Evolutionary conservation across 2,113 vertebrate species (phyloP), one percentile per base, ranked within the genome.

Genomic region (Megaleporinus macrocephalus): DNA sequence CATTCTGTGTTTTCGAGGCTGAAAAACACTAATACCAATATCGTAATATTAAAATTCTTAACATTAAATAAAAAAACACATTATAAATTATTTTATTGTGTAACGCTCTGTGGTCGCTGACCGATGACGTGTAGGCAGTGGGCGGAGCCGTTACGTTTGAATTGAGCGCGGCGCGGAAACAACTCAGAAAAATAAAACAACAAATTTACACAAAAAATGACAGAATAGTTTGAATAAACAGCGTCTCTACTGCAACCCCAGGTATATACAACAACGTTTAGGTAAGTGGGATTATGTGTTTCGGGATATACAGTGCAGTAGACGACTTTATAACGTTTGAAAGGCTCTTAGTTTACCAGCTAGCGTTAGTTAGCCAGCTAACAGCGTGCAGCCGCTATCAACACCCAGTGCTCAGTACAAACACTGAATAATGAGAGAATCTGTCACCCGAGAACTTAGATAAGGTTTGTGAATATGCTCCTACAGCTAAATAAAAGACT

Each of bases 131-230:
- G 2, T 26, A 0, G 13, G 57, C 22, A 13, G 26, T 16, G 24
- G 85, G 76, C 47, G 81, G 81, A 27, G 75, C 49, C 10, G 36
- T 59, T 69, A 85, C 76, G 83, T 87, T 87, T 83, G 78, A 89
- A 86, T 30, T 20, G 33, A 72, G 86, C 84, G 82, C 85, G 85
- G 74, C 27, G 61, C 15, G 22, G 77, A 26, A 30, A 20, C 15
- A 10, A n/a, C 2, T 27, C 14, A 7, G 13, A 14, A 79, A 18
- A 12, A 6, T 9, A 26, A 57, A 51, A 63, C 27, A 84, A 61
- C 57, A 61, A 61, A 53, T 22, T 36, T 3, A 3, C 27, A 26
- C 22, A 36, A 29, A 49, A 61, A 27, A 79, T 74, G n/a, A 18
- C 10, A 1, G 53, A 30, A 20, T 22, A 3, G 0, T 63, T 79